These are phyloP conservation scores for Rattus rattus DNA, from an alignment of 2,113 vertebrate genomes.

Conservation along the genomic window DNA sequence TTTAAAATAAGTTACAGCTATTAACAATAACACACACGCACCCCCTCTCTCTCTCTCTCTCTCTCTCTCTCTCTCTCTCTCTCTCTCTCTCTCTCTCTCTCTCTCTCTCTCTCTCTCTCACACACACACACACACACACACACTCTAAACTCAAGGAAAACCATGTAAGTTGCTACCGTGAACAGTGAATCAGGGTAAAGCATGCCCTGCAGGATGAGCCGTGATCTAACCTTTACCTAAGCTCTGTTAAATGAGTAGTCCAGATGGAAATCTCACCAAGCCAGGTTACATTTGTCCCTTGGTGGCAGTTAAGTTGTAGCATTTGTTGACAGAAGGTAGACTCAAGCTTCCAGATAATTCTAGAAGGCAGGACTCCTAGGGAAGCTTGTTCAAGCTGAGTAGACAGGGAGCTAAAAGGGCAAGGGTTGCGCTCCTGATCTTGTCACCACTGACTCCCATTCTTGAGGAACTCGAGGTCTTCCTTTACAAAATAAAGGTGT, in stretches of 20 bases:
- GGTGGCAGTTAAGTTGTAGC: conserved; percentile 42
- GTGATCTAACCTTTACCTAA: conserved; percentile 59
- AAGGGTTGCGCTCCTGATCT: neutral
- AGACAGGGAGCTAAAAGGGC: neutral
- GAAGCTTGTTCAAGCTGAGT: neutral
- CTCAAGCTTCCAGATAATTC: conserved; percentile 48
- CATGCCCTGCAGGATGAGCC: neutral
- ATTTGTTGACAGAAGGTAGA: conserved; percentile 24
- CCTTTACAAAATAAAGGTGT: neutral
- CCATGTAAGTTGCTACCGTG: neutral
- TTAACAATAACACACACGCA: neutral
- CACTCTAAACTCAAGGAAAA: neutral
- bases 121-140: neutral
- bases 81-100: no score
- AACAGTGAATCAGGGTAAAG: neutral
- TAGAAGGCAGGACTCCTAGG: conserved; percentile 2
- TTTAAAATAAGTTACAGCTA: conserved; percentile 48
- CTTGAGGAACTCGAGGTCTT: neutral
- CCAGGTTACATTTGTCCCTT: conserved; percentile 40
- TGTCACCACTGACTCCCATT: neutral
- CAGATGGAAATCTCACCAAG: conserved; percentile 44
- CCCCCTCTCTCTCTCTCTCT: no score
- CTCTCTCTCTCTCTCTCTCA: no score
- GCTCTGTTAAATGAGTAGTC: conserved; percentile 37
- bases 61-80: no score